Conservation (phyloP, 2,797 vertebrate genomes). For the Hydrocynus forskahlii region DNA sequence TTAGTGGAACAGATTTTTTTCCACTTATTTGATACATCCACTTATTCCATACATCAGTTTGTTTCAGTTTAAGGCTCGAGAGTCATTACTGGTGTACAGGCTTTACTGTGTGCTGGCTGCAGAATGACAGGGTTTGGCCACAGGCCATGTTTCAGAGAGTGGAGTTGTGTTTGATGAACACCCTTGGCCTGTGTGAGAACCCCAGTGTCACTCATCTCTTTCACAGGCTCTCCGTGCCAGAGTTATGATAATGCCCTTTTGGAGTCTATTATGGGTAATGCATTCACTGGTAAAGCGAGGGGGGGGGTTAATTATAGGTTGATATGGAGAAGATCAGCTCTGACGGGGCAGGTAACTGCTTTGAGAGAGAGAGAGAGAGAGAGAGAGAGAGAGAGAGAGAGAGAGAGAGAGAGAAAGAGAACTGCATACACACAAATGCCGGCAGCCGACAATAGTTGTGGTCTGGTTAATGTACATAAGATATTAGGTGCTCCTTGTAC, state of each 20-base stretch:
- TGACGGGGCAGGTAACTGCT: too few relatives aligned
- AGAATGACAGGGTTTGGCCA: constrained; percentile 26
- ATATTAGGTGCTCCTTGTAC: too few relatives aligned
- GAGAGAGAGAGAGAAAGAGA: too few relatives aligned
- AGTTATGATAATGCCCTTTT: not conserved
- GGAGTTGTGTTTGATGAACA: constrained; percentile 28
- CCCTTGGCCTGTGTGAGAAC: not conserved
- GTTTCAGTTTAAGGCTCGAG: not conserved
- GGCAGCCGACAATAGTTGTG: too few relatives aligned
- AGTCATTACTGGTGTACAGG: not conserved
- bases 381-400: too few relatives aligned
- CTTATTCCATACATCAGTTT: too few relatives aligned
- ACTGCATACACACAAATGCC: too few relatives aligned
- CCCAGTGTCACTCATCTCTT: not conserved
- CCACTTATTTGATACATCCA: too few relatives aligned
- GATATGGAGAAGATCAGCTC: not conserved
- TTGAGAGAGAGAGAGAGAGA: too few relatives aligned
- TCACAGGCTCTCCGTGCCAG: not conserved
- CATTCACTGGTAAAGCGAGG: not conserved
- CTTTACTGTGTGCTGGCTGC: not conserved
- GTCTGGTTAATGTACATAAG: too few relatives aligned
- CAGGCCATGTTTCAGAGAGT: constrained; percentile 23
- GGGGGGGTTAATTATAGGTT: not conserved
- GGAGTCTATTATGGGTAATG: not conserved
- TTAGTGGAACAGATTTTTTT: too few relatives aligned